Percentiles rank a stretch among this genome's conserved stretches.
phyloP scores from a whole-genome alignment of 2,888 invertebrate species.

The Lapara coniferarum region DNA sequence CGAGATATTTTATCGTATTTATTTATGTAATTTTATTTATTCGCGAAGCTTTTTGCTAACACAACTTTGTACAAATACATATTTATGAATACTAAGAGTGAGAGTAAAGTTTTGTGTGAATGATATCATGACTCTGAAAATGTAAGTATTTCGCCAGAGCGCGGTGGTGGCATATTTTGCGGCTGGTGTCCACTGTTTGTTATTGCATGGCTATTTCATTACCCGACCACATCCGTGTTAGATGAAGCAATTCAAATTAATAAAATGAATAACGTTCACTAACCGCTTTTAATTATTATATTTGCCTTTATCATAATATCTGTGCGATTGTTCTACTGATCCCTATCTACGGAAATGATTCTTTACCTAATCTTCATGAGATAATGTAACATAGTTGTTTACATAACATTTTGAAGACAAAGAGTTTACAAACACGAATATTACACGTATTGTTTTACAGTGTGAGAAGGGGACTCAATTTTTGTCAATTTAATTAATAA shows the following conservation, averaged over 20 bases:
- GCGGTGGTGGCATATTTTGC: constrained; percentile 23
- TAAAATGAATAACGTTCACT: constrained; percentile 31
- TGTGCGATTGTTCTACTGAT: not conserved
- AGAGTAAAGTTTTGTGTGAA: not conserved
- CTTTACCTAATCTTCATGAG: too few relatives aligned
- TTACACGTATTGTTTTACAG: too few relatives aligned
- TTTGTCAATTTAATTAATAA: too few relatives aligned
- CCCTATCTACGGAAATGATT: not conserved
- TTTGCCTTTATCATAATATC: constrained; percentile 5
- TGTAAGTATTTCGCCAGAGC: constrained; percentile 24
- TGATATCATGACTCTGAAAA: constrained; percentile 14
- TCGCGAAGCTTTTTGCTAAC: constrained; percentile 24
- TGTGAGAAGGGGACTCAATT: too few relatives aligned
- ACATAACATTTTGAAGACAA: not conserved
- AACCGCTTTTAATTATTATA: constrained; percentile 26
- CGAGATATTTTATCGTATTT: constrained; percentile 52
- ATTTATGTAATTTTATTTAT: constrained; percentile 40
- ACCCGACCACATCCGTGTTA: constrained; percentile 35
- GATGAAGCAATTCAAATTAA: constrained; percentile 35
- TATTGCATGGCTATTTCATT: constrained; percentile 35
- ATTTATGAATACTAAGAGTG: constrained; percentile 8
- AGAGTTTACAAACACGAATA: not conserved
- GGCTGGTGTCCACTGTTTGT: constrained; percentile 28
- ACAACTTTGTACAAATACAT: constrained; percentile 22
- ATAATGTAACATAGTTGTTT: not conserved